phyloP scores from a whole-genome alignment of 2,888 invertebrate genomes.

The Oegoconia quadripuncta region DNA sequence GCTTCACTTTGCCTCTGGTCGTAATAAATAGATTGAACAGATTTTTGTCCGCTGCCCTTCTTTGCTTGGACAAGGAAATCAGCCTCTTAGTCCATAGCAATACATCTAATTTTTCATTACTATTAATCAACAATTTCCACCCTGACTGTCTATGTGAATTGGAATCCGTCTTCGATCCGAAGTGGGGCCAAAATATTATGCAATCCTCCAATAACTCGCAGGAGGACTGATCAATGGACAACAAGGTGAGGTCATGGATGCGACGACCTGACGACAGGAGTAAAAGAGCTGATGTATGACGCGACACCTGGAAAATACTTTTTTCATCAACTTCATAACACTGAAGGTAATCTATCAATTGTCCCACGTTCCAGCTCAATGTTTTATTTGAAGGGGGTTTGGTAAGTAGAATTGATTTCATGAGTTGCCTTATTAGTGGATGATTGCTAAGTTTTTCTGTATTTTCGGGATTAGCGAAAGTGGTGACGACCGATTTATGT shows the following conservation, averaged over 20 bases:
- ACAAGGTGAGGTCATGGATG: slow-evolving; percentile 25
- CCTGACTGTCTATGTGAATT: slow-evolving; percentile 13
- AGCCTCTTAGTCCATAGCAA: slow-evolving; percentile 14
- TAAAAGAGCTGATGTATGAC: slow-evolving; percentile 15
- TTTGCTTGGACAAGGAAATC: slow-evolving; percentile 6
- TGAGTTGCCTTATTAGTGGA: slow-evolving; percentile 10
- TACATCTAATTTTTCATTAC: slow-evolving; percentile 7
- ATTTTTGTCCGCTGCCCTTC: slow-evolving; percentile 3
- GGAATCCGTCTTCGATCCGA: slow-evolving; percentile 16
- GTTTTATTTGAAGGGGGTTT: too few species aligned
- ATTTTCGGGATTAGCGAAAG: slow-evolving; percentile 7
- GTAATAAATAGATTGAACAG: slow-evolving; percentile 17
- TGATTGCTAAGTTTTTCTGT: slow-evolving; percentile 2
- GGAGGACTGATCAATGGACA: slow-evolving; percentile 6
- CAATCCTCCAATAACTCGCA: background rate
- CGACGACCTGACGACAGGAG: slow-evolving; percentile 21
- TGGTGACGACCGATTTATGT: too few species aligned
- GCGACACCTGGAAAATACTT: slow-evolving; percentile 17
- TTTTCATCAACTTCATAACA: background rate
- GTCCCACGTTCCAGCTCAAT: slow-evolving; percentile 11
- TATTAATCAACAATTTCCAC: slow-evolving; percentile 12
- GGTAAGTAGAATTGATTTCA: slow-evolving; percentile 1
- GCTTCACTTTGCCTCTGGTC: slow-evolving; percentile 17
- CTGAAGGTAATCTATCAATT: slow-evolving; percentile 6
- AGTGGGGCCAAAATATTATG: slow-evolving; percentile 17